A percentile compares a stretch with the other conserved stretches of the same genome.
These are phyloP conservation scores for Lota lota DNA, from an alignment of 2,113 vertebrate genomes.

Conservation along the genomic window DNA sequence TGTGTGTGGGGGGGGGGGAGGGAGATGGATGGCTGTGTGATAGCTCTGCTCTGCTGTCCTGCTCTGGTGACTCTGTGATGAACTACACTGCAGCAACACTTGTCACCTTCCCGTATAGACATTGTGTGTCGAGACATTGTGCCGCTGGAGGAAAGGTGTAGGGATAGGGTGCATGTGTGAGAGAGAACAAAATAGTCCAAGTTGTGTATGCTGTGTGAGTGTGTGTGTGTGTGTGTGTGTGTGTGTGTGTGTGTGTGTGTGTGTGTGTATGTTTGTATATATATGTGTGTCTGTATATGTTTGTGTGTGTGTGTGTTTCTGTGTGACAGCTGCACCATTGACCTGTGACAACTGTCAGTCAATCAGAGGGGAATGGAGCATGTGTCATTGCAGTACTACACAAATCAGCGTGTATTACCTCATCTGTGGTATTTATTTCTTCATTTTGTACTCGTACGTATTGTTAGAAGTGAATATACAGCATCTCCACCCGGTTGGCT, in stretches of 20 bases:
- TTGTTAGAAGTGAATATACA: too few relatives aligned
- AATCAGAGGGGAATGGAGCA: not conserved
- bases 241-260: not conserved
- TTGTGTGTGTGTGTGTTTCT: not conserved
- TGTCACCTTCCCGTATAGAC: conserved; percentile 39
- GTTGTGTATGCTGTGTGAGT: not conserved
- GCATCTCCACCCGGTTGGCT: too few relatives aligned
- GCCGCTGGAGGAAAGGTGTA: conserved; percentile 1
- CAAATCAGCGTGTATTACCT: not conserved
- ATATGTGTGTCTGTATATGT: too few relatives aligned
- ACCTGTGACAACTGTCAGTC: not conserved
- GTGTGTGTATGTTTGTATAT: too few relatives aligned
- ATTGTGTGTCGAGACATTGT: conserved; percentile 34
- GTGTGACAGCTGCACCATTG: not conserved
- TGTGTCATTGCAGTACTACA: not conserved
- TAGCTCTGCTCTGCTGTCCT: conserved; percentile 31
- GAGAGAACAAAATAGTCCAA: not conserved
- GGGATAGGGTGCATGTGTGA: not conserved
- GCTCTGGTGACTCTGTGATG: conserved; percentile 45
- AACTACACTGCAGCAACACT: conserved; percentile 38
- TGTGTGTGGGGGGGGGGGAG: not conserved
- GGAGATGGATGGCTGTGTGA: conserved; percentile 30
- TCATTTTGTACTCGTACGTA: too few relatives aligned
- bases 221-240: not conserved
- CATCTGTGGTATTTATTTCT: too few relatives aligned